These are phyloP conservation scores for Galaxias olidus DNA, from an alignment of 2,797 vertebrate genomes.

Conservation along the genomic window DNA sequence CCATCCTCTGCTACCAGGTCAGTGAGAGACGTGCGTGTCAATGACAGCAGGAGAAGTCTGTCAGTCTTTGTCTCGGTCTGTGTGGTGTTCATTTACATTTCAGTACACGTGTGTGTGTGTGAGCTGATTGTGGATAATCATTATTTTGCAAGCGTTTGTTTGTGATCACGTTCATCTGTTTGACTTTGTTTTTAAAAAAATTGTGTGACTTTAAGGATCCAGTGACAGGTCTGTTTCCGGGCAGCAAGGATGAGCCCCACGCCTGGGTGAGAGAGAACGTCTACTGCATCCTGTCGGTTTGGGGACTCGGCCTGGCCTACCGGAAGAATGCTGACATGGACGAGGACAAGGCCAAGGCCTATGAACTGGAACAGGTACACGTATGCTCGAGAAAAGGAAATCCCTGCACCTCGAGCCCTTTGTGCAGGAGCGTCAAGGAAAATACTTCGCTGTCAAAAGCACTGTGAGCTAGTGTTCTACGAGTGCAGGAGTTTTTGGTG, in stretches of 20 bases:
- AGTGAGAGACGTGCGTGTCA: slow-evolving; percentile 4
- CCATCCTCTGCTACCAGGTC: slow-evolving; percentile 85
- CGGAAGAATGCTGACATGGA: slow-evolving; percentile 87
- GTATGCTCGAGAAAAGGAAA: too few species aligned
- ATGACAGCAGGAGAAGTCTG: background rate
- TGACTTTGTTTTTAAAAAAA: background rate
- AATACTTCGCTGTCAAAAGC: too few species aligned
- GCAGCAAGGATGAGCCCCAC: slow-evolving; percentile 79
- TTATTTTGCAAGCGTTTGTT: background rate
- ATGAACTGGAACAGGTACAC: slow-evolving; percentile 85
- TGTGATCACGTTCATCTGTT: too few species aligned
- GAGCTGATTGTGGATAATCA: background rate
- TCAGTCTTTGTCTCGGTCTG: background rate
- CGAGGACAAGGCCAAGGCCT: slow-evolving; percentile 89
- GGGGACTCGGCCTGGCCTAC: slow-evolving; percentile 86
- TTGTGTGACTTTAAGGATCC: slow-evolving; percentile 71
- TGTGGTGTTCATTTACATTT: background rate
- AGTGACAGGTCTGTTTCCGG: slow-evolving; percentile 84
- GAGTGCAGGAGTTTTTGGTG: too few species aligned
- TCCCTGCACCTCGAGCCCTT: too few species aligned
- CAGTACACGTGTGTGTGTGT: background rate
- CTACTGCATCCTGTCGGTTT: slow-evolving; percentile 84
- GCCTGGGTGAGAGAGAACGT: slow-evolving; percentile 90
- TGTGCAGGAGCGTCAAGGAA: too few species aligned
- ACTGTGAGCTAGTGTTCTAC: too few species aligned